A percentile compares a stretch with the other conserved stretches of the same genome.
Conservation (phyloP, 23 tunicate species). For the Ciona savignyi region DNA sequence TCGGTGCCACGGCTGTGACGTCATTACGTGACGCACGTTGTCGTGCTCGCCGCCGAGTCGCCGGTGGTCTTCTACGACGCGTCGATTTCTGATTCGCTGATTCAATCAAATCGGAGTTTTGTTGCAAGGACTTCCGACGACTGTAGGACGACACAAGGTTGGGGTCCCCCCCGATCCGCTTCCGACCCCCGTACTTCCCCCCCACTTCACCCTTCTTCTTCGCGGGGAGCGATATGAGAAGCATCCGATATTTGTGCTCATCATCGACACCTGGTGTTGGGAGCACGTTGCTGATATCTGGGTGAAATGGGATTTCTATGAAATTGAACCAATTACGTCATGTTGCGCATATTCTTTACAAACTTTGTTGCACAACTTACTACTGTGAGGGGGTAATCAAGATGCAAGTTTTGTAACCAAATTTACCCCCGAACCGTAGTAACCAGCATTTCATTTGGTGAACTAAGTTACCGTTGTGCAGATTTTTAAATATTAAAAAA, state of each 20-base stretch:
- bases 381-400: too few species aligned
- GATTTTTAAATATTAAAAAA: too few species aligned
- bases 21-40: not conserved
- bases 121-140: not conserved
- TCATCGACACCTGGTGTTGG: not conserved
- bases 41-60: not conserved
- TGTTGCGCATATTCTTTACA: too few species aligned
- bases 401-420: too few species aligned
- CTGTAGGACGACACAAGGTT: conserved; percentile 16
- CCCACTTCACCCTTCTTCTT: conserved; percentile 12
- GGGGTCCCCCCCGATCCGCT: conserved; percentile 9
- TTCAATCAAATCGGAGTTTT: not conserved
- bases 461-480: too few species aligned
- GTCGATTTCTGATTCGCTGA: too few species aligned
- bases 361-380: too few species aligned
- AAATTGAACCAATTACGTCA: too few species aligned
- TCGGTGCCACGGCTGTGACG: not conserved
- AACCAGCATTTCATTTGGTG: too few species aligned
- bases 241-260: conserved; percentile 8
- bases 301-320: too few species aligned
- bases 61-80: not conserved
- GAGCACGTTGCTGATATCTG: too few species aligned
- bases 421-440: too few species aligned
- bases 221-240: conserved; percentile 23
- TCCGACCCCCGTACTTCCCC: not conserved